Evolutionary conservation across 2,888 invertebrate genomes (phyloP), one percentile per base, ranked within the genome.

Genomic region (Leptinotarsa haldemani): DNA sequence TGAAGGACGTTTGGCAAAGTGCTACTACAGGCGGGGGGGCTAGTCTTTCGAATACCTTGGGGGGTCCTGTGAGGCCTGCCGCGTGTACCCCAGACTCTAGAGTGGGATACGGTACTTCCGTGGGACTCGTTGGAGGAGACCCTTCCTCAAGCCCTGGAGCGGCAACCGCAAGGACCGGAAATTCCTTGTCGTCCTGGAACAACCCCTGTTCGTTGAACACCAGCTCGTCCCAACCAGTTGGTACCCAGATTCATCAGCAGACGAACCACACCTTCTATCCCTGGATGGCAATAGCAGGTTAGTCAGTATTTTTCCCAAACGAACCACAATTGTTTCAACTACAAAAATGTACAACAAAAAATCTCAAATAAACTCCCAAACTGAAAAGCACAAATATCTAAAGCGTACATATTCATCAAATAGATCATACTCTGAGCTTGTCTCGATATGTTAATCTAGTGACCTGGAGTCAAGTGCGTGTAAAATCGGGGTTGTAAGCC

Each of bases 211-310:
- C 94, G 83, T 90, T 96, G 85, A 95, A 95, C 85, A 93, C 94
- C 82, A 91, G 95, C 79, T 93, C 94, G 79, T 92, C 94, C 85
- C 93, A 93, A 88, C 92, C 93, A 80, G 91, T 91, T 79, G 92
- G 93, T 68, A 94, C 95, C 83, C 95, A 94, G 87, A 93, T 95
- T 82, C 95, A 96, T 89, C 96, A 96, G 89, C 95, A 95, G 90
- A 92, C 94, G 88, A 95, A 93, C 89, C 96, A 97, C 92, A 96
- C 96, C 87, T 97, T 97, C 91, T 97, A 97, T 90, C 97, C 97
- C 84, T 97, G 97, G 97, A 97, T 97, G 97, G 97, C 97, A 90
- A 97, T 97, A 91, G 97, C 97, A 97, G 97, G 97, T 97, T 89
- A 93, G 95, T 91, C 82, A 77, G 52, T 30, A 64, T 77, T 66